phyloP scores from a whole-genome alignment of 2,797 vertebrate species.

The Orestias chungarensis region DNA sequence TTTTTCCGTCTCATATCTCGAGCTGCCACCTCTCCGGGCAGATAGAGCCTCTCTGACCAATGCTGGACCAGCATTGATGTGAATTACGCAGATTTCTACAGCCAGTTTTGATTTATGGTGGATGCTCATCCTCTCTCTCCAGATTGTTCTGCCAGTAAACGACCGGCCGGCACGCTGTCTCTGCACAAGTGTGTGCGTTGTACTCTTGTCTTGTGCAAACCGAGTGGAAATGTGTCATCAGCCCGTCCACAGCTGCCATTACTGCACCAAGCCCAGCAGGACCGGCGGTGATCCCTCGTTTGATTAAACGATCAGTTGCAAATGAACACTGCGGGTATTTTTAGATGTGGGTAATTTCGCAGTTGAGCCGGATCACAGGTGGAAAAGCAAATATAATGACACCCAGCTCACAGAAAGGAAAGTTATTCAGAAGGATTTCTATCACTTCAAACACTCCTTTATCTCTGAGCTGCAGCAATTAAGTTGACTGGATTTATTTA shows the following conservation, averaged over 20 bases:
- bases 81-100: constrained; percentile 15
- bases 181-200: background rate
- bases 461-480: constrained; percentile 5
- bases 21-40: constrained; percentile 11
- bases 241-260: constrained; percentile 20
- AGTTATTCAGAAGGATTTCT: background rate
- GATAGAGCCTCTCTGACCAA: background rate
- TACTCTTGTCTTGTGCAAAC: constrained; percentile 14
- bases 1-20: background rate
- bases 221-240: constrained; percentile 21
- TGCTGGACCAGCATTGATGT: background rate
- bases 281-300: constrained; percentile 4
- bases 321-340: constrained; percentile 31
- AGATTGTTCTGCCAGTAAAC: constrained; percentile 32
- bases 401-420: background rate
- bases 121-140: constrained; percentile 34
- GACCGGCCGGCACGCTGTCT: background rate
- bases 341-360: constrained; percentile 23
- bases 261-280: constrained; percentile 15
- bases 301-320: constrained; percentile 33
- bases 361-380: background rate
- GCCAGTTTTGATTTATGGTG: constrained; percentile 11
- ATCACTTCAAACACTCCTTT: background rate
- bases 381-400: background rate
- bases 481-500: background rate